These are phyloP conservation scores for Drosophila limbata DNA, from an alignment of 2,888 invertebrate species.

Conservation along the genomic window DNA sequence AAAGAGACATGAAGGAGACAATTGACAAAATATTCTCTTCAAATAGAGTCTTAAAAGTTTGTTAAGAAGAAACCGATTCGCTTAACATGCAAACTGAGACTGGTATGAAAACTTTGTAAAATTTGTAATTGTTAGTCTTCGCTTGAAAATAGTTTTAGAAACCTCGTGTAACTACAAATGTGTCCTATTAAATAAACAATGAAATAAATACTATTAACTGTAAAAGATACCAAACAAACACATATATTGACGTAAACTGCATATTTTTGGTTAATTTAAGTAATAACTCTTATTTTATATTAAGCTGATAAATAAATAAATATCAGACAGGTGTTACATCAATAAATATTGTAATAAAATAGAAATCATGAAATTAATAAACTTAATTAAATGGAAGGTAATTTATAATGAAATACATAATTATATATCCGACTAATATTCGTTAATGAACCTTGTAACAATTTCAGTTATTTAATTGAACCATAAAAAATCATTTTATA, in stretches of 20 bases:
- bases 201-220: neutral
- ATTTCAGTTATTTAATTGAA: neutral
- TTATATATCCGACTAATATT: neutral
- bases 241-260: no score
- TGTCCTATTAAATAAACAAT: neutral
- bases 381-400: no score
- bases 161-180: neutral
- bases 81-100: neutral
- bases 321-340: neutral
- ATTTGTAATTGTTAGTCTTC: neutral
- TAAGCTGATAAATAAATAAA: neutral
- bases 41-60: neutral
- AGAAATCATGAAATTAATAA: neutral
- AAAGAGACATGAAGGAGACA: slow-evolving; percentile 1
- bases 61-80: neutral
- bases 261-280: no score
- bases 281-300: no score
- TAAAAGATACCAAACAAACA: no score
- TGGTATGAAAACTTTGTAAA: neutral
- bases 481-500: neutral
- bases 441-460: neutral
- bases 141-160: neutral
- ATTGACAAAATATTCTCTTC: slow-evolving; percentile 9
- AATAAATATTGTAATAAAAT: neutral
- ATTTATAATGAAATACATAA: neutral